Evolutionary conservation across 2,888 invertebrate species (phyloP), one percentile per base, ranked within the genome.

Genomic region (Hydroisotoma schaefferi): DNA sequence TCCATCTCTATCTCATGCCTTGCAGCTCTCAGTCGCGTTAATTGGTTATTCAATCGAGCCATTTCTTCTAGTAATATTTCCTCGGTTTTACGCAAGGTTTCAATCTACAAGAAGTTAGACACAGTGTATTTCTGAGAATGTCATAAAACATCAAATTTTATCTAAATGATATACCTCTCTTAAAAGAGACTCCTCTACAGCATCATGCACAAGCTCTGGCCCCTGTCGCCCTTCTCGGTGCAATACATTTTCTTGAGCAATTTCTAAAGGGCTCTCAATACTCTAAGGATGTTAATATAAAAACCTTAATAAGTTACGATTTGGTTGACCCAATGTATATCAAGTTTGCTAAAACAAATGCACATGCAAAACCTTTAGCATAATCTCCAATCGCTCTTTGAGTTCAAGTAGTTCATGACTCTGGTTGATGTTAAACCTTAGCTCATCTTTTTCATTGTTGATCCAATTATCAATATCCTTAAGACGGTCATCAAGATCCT

Each of bases 211-310:
- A 73, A 94, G 83, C 77, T 95, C 94, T 72, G 90, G 82, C 54
- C 89, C 87, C 78, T 89, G 87, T 63, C 94, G 81, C 74, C 88
- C 88, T 81, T 94, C 94, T 58, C 94, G 81, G 75, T 92, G 87
- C 77, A 94, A 94, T 46, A 95, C 82, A 76, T 94, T 94, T 77
- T 95, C 94, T 78, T 94, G 93, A 28, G 90, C 89, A 69, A 94
- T 89, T 73, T 94, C 92, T 68, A 94, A 78, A 0, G 94, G 94
- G 1, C 89, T 90, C 77, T 94, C 94, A 57, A 92, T 86, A 75
- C 89, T 89, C 57, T 84, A 10, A 15, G 15, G 15, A 46, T 23
- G 6, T 6, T 6, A 33, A 33, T 33, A 33, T 33, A 33, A n/a
- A n/a, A n/a, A 33, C 33, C 15, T 15, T 15, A 33, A 10, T 33